These are phyloP conservation scores for Adelognathus sp. DNA, from an alignment of 2,888 invertebrate genomes.

Conservation along the genomic window DNA sequence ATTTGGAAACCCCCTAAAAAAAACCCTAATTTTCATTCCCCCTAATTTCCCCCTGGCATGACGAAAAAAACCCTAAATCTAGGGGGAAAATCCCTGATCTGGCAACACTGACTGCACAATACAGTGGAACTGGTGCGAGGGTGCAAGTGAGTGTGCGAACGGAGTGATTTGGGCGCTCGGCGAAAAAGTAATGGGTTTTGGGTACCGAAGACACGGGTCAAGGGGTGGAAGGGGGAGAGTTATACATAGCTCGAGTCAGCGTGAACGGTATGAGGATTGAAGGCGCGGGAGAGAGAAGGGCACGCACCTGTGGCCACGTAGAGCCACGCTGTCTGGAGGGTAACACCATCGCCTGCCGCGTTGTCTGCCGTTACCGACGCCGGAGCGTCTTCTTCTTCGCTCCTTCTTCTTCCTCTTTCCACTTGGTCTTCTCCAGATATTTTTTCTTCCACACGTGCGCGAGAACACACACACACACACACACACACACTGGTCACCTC, in stretches of 20 bases:
- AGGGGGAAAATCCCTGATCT: no score
- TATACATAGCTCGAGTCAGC: slow-evolving; percentile 42
- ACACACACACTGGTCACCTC: slow-evolving; percentile 41
- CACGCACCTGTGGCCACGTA: slow-evolving; percentile 65
- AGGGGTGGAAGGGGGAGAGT: slow-evolving; percentile 50
- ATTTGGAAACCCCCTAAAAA: no score
- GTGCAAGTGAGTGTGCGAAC: slow-evolving; percentile 55
- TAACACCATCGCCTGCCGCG: slow-evolving; percentile 48
- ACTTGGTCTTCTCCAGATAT: background rate
- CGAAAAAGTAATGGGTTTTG: slow-evolving; percentile 69
- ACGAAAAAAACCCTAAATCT: no score
- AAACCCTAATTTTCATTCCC: no score
- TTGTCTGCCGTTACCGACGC: slow-evolving; percentile 53
- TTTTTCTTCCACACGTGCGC: background rate
- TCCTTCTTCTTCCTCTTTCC: slow-evolving; percentile 24
- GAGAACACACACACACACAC: no score
- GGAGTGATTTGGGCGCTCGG: slow-evolving; percentile 60
- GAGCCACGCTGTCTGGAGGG: slow-evolving; percentile 67
- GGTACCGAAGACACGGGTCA: slow-evolving; percentile 62
- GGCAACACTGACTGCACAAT: no score
- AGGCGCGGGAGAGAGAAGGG: slow-evolving; percentile 35
- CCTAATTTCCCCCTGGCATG: no score
- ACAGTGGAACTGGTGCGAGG: slow-evolving; percentile 49
- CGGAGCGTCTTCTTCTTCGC: slow-evolving; percentile 42
- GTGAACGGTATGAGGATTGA: slow-evolving; percentile 38